Evolutionary conservation across 2,113 vertebrate genomes (phyloP).

Genomic region (Martes martes): DNA sequence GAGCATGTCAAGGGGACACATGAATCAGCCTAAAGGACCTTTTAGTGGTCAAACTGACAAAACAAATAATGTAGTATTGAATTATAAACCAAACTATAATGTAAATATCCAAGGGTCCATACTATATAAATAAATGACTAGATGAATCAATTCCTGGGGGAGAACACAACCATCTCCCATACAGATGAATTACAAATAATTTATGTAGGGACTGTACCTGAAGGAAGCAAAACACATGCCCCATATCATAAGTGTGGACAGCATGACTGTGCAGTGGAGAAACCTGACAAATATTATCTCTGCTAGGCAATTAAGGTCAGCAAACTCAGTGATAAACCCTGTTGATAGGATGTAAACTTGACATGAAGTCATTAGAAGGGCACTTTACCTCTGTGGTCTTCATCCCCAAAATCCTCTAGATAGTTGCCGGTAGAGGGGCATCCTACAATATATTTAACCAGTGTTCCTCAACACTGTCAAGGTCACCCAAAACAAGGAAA

Average conservation of each 20-base stretch:
- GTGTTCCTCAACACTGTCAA: background rate
- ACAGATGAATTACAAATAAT: background rate
- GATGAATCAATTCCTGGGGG: background rate
- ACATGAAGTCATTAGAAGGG: background rate
- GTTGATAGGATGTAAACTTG: too few relatives aligned
- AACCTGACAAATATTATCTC: background rate
- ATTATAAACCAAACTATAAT: background rate
- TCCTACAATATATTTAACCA: background rate
- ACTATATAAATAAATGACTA: background rate
- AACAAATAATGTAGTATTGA: background rate
- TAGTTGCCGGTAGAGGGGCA: background rate
- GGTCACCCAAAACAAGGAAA: background rate
- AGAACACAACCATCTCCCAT: background rate
- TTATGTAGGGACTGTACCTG: background rate
- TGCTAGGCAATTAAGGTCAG: background rate
- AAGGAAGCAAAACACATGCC: background rate
- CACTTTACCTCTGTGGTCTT: background rate
- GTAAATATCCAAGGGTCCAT: background rate
- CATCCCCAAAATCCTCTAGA: background rate
- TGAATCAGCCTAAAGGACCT: background rate
- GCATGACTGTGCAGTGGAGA: background rate
- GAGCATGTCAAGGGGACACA: background rate
- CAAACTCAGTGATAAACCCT: fast-evolving
- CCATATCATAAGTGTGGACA: background rate
- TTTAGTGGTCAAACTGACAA: background rate